These are phyloP conservation scores for Chiridota heheva DNA, from an alignment of 35 echinoderm and acorn worm species.

Conservation along the genomic window DNA sequence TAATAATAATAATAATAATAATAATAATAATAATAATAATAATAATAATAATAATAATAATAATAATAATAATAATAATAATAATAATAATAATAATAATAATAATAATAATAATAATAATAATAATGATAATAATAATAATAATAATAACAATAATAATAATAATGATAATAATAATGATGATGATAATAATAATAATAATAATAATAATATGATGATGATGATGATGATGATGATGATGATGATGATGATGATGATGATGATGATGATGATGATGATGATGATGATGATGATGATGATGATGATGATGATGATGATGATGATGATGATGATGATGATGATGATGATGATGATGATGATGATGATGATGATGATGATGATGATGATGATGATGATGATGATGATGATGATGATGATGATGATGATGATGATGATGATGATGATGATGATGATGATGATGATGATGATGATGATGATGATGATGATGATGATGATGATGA, in stretches of 20 bases:
- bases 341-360: conserved; percentile 3
- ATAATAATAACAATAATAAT: background rate
- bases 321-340: conserved; percentile 16
- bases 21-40: background rate
- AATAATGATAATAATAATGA: too few species aligned
- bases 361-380: background rate
- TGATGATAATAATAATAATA: background rate
- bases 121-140: background rate
- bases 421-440: background rate
- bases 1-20: background rate
- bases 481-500: background rate
- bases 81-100: too few species aligned
- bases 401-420: background rate
- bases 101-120: background rate
- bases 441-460: background rate
- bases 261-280: conserved; percentile 9
- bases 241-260: background rate
- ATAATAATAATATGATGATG: too few species aligned
- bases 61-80: background rate
- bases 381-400: conserved; percentile 6
- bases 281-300: background rate
- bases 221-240: background rate
- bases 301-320: background rate
- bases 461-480: background rate
- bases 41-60: background rate